Conservation (phyloP, 2,797 vertebrate genomes). For the Mycteria americana region DNA sequence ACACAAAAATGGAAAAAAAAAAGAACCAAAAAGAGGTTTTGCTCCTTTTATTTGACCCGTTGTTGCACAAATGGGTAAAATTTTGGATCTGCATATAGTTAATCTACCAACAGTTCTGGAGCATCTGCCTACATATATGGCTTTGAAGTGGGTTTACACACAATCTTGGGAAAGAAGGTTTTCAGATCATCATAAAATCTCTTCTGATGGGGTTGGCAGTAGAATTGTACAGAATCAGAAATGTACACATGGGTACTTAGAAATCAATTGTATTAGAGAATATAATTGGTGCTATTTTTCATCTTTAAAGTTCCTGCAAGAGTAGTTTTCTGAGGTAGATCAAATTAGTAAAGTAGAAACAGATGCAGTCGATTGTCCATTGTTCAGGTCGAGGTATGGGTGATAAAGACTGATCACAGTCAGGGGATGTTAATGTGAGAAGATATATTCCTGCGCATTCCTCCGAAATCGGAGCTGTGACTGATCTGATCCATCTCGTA, state of each 20-base stretch:
- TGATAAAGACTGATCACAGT: constrained; percentile 67
- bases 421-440: constrained; percentile 59
- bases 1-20: background rate
- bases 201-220: background rate
- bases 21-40: background rate
- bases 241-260: background rate
- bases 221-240: constrained; percentile 24
- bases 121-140: background rate
- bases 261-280: constrained; percentile 60
- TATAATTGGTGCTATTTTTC: constrained; percentile 56
- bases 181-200: background rate
- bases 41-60: background rate
- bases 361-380: constrained; percentile 59
- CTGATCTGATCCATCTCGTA: constrained; percentile 44
- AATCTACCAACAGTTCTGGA: background rate
- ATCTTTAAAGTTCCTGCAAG: constrained; percentile 69
- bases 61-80: background rate
- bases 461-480: constrained; percentile 39
- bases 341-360: constrained; percentile 69
- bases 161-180: background rate
- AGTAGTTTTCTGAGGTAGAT: constrained; percentile 52
- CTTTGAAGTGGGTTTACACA: background rate
- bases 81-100: background rate
- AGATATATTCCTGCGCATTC: constrained; percentile 56
- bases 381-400: constrained; percentile 7